Evolutionary conservation across 1,140 invertebrate genomes (phyloP), one percentile per base, ranked within the genome.

Genomic region (Papilio polyxenes): DNA sequence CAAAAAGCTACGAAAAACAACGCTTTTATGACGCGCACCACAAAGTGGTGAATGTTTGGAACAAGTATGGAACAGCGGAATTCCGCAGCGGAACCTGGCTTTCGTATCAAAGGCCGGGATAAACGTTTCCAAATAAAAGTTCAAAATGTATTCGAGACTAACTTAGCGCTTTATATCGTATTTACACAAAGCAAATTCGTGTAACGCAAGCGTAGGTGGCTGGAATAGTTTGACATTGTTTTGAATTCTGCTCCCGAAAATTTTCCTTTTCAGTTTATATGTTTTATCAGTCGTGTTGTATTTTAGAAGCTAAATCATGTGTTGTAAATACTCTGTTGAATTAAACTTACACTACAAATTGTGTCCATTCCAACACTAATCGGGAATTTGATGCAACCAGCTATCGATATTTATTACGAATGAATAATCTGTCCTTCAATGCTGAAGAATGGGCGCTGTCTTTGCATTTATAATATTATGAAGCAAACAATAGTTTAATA

Each of bases 71-170:
- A 51, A 56, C 75, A 17, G 10, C 49, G 76, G 51, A 20, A 31
- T 65, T 65, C 20, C 23, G 23, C 62, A 72, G 65, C 65, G 23
- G 31, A 37, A 72, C 4, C 65, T 13, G 3, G 65, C 65, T 72
- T 72, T 37, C 23, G 65, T 37, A 72, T 72, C 65, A 72, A 72
- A 72, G 65, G 23, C 31, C 13, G 31, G 49, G 49, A 78, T 80
- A 44, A 65, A 69, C 78, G 78, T 80, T 80, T 80, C 23, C 23
- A 80, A 80, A 80, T 80, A 69, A 80, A 79, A 79, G 37, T 40
- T 17, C 8, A 62, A 79, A 79, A 44, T 62, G 53, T 79, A 79
- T 79, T 62, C 37, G 15, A 65, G 7, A 13, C 10, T 40, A 80
- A 80, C 56, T 80, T 80, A 59, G 53, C 53, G 17, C 15, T 44